A percentile compares a stretch with the other conserved stretches of the same genome.
Evolutionary conservation across 2,113 vertebrate genomes (phyloP).

Genomic region (Recurvirostra avosetta): DNA sequence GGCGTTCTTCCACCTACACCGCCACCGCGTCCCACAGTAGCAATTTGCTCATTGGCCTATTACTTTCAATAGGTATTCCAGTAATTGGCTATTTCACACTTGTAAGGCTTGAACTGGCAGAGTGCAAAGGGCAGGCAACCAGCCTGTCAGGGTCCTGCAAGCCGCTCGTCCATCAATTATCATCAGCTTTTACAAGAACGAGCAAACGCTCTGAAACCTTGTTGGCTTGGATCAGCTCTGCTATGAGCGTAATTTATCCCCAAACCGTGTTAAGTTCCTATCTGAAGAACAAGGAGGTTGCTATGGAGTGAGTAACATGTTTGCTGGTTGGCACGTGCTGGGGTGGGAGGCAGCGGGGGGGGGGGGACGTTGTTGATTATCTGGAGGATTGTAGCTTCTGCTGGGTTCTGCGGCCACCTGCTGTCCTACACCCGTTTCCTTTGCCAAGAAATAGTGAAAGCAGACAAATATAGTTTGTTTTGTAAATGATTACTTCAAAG

Average conservation of each 20-base stretch:
- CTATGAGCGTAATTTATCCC: conserved; percentile 49
- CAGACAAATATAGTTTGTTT: not conserved
- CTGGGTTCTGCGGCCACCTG: conserved; percentile 33
- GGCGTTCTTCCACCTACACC: conserved; percentile 76
- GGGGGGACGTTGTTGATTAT: not conserved
- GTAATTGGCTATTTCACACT: conserved; percentile 99
- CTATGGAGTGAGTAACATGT: conserved; percentile 31
- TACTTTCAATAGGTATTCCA: conserved; percentile 87
- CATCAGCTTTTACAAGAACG: conserved; percentile 84
- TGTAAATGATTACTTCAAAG: not conserved
- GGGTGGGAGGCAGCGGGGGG: not conserved
- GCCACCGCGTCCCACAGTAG: conserved; percentile 81
- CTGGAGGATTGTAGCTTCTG: conserved; percentile 20
- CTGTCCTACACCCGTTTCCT: not conserved
- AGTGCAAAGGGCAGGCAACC: conserved; percentile 93
- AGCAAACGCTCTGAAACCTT: conserved; percentile 77
- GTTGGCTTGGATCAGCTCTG: conserved; percentile 76
- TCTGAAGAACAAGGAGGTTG: conserved; percentile 48
- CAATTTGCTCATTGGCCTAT: conserved; percentile 95
- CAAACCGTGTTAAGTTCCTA: conserved; percentile 46
- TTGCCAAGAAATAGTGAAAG: not conserved
- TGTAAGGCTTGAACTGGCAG: conserved; percentile 92
- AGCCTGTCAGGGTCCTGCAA: conserved; percentile 86
- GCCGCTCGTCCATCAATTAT: conserved; percentile 93
- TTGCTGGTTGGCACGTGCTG: conserved; percentile 9